A percentile compares a stretch with the other conserved stretches of the same genome.
phyloP scores from a whole-genome alignment of 53 echinoderm and acorn worm species.

The Henricia sp. region DNA sequence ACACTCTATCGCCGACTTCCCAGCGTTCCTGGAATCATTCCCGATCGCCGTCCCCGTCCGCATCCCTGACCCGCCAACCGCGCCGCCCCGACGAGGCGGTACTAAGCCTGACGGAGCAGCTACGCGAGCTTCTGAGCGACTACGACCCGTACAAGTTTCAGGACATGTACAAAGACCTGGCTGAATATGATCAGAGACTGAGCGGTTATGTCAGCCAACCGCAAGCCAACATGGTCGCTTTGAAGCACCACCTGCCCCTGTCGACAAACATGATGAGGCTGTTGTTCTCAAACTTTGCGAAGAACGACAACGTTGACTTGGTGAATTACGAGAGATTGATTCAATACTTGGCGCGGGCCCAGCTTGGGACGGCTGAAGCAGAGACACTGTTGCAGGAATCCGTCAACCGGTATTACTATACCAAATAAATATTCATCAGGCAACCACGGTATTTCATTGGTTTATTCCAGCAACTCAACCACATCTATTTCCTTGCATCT shows the following conservation, averaged over 20 bases:
- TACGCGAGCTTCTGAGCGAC: conserved; percentile 61
- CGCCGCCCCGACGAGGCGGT: conserved; percentile 34
- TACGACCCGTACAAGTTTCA: conserved; percentile 87
- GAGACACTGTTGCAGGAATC: conserved; percentile 87
- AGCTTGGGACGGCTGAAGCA: conserved; percentile 89
- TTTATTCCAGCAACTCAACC: too few relatives aligned
- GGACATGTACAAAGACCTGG: conserved; percentile 93
- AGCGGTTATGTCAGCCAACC: conserved; percentile 83
- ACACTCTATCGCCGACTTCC: conserved; percentile 35
- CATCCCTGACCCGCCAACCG: conserved; percentile 46
- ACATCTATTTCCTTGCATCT: too few relatives aligned
- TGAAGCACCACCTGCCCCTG: conserved; percentile 82
- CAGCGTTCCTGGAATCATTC: neutral
- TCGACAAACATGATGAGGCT: conserved; percentile 73
- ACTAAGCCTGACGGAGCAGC: conserved; percentile 66
- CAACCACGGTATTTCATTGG: too few relatives aligned
- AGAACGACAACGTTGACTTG: conserved; percentile 76
- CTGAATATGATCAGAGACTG: conserved; percentile 88
- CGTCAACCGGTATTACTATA: conserved; percentile 92
- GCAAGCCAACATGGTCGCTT: conserved; percentile 86
- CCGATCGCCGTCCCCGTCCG: conserved; percentile 10
- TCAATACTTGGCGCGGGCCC: conserved; percentile 92
- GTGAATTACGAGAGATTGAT: conserved; percentile 97
- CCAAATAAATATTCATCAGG: too few relatives aligned
- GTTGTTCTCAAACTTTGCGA: conserved; percentile 89